phyloP scores from a whole-genome alignment of 1,140 invertebrate species.

The Aphelenchoides fujianensis region DNA sequence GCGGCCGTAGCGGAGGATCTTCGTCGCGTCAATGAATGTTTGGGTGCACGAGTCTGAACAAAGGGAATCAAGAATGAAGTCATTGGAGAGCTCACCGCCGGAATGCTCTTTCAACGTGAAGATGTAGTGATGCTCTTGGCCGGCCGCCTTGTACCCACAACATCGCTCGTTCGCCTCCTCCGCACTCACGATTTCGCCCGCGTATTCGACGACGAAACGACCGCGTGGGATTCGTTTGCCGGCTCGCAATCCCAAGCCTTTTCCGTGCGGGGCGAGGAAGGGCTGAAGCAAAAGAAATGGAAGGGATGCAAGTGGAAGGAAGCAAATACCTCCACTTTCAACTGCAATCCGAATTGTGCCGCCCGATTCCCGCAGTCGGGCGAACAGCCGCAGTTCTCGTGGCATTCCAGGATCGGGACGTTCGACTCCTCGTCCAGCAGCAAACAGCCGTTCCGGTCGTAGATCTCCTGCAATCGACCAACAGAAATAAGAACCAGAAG shows the following conservation, averaged over 20 bases:
- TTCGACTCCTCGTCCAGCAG: neutral
- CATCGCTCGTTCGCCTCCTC: slow-evolving; percentile 27
- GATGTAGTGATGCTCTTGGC: slow-evolving; percentile 5
- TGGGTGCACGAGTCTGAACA: neutral
- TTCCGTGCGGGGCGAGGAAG: slow-evolving; percentile 19
- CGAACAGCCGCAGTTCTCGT: slow-evolving; percentile 1
- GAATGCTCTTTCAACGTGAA: slow-evolving; percentile 9
- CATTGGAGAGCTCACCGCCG: neutral
- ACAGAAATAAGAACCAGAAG: neutral
- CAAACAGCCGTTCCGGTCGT: neutral
- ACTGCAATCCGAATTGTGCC: slow-evolving; percentile 6
- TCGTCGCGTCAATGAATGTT: slow-evolving; percentile 85
- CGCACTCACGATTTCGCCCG: slow-evolving; percentile 33
- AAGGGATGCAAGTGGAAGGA: neutral
- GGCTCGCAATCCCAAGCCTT: slow-evolving; percentile 33
- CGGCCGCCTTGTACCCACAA: neutral
- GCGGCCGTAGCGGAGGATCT: slow-evolving; percentile 62
- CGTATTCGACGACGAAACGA: slow-evolving; percentile 43
- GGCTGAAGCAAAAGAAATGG: neutral
- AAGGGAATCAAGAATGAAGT: neutral
- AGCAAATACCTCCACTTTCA: neutral
- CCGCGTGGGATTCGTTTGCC: slow-evolving; percentile 18
- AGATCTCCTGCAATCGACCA: neutral
- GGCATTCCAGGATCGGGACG: slow-evolving; percentile 6
- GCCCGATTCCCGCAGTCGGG: slow-evolving; percentile 10